A percentile compares a stretch with the other conserved stretches of the same genome.
Evolutionary conservation across 2,888 invertebrate species (phyloP).

Genomic region (Teinopalpus imperialis): DNA sequence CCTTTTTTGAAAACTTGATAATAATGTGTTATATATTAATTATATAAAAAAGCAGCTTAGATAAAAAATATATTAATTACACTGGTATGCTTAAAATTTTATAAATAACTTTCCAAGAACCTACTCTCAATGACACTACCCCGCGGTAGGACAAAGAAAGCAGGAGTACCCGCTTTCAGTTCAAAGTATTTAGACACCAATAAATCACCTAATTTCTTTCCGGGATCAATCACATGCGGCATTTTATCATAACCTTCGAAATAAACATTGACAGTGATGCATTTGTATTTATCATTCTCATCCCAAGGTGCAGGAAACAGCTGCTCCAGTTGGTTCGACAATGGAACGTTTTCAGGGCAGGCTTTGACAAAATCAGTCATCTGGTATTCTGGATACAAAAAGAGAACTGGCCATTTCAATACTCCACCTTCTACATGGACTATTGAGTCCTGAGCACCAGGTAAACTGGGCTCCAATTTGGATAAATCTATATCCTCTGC

Average conservation of each 20-base stretch:
- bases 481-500: conserved; percentile 72
- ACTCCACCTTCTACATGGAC: conserved; percentile 83
- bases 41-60: too few relatives aligned
- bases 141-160: conserved; percentile 83
- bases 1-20: too few relatives aligned
- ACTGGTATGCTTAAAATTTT: conserved; percentile 26
- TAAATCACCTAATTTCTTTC: conserved; percentile 81
- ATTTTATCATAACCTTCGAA: conserved; percentile 86
- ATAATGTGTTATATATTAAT: too few relatives aligned
- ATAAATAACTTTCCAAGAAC: conserved; percentile 79
- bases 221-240: conserved; percentile 81
- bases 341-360: conserved; percentile 87
- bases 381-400: conserved; percentile 94
- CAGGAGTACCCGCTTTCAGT: conserved; percentile 84
- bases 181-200: conserved; percentile 82
- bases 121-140: conserved; percentile 80
- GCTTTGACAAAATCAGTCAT: conserved; percentile 93
- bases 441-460: conserved; percentile 83
- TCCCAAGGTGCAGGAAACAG: conserved; percentile 91
- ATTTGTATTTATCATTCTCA: conserved; percentile 82
- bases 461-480: conserved; percentile 84
- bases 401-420: conserved; percentile 93
- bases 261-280: conserved; percentile 85
- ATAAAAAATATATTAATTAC: background rate
- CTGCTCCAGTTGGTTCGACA: conserved; percentile 68